Percentiles rank a stretch among this genome's conserved stretches.
Conservation (phyloP, 2,113 vertebrate genomes). For the Ranitomeya imitator region DNA sequence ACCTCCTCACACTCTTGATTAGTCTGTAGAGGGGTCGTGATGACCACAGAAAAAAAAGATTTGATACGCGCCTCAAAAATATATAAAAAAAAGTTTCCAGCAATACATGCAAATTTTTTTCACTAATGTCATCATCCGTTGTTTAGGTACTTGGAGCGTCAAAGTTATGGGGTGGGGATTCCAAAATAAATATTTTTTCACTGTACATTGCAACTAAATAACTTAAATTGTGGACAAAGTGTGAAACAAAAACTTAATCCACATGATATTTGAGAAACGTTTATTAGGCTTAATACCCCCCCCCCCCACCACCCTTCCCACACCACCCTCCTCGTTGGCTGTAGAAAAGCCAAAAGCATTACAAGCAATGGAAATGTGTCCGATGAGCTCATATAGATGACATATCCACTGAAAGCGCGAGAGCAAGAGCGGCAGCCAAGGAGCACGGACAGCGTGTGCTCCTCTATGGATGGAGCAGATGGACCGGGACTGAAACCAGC, state of each 20-base stretch:
- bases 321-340: neutral
- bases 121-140: neutral
- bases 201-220: neutral
- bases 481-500: neutral
- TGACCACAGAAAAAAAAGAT: too few relatives aligned
- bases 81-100: too few relatives aligned
- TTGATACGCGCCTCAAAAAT: too few relatives aligned
- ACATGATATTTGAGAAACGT: neutral
- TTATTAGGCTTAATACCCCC: neutral
- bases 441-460: conserved; percentile 19
- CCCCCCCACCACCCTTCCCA: neutral
- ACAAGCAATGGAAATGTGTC: conserved; percentile 4
- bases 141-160: neutral
- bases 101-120: neutral
- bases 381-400: conserved; percentile 25
- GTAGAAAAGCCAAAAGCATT: neutral
- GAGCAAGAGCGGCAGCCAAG: neutral
- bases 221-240: neutral
- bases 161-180: neutral
- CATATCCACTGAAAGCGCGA: neutral
- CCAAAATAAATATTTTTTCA: neutral
- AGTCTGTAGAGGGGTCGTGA: too few relatives aligned
- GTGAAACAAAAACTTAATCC: conserved; percentile 23
- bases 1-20: too few relatives aligned
- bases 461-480: conserved; percentile 1